Evolutionary conservation across 2,888 invertebrate genomes (phyloP).

Genomic region (Apantesis nais): DNA sequence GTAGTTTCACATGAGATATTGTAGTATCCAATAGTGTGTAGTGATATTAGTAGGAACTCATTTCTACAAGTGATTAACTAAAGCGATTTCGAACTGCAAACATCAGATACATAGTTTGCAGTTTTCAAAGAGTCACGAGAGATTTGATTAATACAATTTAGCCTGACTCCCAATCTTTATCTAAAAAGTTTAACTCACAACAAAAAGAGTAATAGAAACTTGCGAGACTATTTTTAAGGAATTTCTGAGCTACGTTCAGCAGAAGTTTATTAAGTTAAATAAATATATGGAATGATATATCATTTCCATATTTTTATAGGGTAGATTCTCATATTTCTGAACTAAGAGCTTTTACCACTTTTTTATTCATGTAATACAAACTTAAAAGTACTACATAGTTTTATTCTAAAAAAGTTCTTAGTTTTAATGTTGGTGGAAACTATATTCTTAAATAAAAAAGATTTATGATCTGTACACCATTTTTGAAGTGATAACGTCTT

Average conservation of each 20-base stretch:
- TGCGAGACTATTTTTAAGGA: background rate
- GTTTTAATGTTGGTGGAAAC: background rate
- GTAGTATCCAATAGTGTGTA: too few relatives aligned
- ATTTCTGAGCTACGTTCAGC: background rate
- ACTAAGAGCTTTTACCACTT: background rate
- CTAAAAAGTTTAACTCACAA: background rate
- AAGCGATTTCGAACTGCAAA: background rate
- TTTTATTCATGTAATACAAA: background rate
- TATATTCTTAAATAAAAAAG: background rate
- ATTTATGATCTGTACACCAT: background rate
- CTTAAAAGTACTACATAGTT: background rate
- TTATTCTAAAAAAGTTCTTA: background rate
- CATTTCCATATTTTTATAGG: background rate
- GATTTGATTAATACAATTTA: conserved; percentile 1
- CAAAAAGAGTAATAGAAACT: background rate
- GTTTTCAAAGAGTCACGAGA: background rate
- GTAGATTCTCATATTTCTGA: background rate
- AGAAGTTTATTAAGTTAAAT: background rate
- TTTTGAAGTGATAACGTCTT: too few relatives aligned
- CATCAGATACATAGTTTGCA: background rate
- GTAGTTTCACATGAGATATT: background rate
- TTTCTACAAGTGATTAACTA: background rate
- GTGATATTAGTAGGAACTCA: background rate
- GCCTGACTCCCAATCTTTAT: background rate
- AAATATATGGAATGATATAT: background rate